phyloP scores from a whole-genome alignment of 2,113 vertebrate genomes.

The Phodopus roborovskii region DNA sequence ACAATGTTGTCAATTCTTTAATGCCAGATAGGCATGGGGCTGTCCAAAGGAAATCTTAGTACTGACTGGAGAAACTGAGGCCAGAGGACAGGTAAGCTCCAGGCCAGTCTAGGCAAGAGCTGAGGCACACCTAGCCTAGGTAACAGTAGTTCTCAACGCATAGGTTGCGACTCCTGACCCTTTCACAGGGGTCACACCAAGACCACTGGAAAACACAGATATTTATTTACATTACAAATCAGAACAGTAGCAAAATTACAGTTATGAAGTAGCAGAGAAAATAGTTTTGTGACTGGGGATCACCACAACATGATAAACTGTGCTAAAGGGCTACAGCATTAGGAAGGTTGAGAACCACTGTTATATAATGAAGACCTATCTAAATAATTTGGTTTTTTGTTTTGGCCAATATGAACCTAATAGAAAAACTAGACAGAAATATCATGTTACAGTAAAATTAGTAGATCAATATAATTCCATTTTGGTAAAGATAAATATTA shows the following conservation, averaged over 20 bases:
- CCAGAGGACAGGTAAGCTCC: neutral
- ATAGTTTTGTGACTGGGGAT: neutral
- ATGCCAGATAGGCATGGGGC: neutral
- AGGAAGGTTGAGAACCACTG: neutral
- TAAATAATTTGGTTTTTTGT: neutral
- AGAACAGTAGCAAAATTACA: neutral
- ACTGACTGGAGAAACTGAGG: neutral
- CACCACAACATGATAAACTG: neutral
- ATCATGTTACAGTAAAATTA: neutral
- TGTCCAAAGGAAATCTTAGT: neutral
- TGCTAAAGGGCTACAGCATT: neutral
- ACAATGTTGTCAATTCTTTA: neutral
- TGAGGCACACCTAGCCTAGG: neutral
- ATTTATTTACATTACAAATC: neutral
- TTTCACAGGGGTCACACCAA: neutral
- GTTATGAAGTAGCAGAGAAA: neutral
- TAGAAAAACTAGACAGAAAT: neutral
- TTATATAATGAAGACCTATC: neutral
- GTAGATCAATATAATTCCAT: neutral
- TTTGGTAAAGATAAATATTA: neutral
- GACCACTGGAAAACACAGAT: neutral
- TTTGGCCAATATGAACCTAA: neutral
- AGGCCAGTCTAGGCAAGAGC: neutral
- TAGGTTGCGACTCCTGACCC: neutral
- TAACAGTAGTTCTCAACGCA: neutral